Base-by-base conservation (phyloP, 2,888 invertebrate genomes). In the Amphipyra berbera region DNA sequence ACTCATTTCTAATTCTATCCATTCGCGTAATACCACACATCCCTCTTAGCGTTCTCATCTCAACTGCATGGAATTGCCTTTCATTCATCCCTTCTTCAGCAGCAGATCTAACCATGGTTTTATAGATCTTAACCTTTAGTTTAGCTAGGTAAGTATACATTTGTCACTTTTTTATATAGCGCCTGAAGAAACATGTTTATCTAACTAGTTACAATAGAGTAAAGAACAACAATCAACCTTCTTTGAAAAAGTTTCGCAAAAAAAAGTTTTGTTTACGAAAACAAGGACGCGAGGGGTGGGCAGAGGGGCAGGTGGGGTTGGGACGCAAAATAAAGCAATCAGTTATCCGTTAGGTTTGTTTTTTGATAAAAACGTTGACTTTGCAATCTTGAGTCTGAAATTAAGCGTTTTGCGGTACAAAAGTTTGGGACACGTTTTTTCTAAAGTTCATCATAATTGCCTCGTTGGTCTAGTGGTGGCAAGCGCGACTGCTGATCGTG, bases 301-400 rank as follows among this genome's bases (percentile, higher is more conserved):
- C 52, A 33, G 49, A 55, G 66, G 68, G 61, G 44, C 27, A 27
- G 27, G 54, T 42, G 47, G 61, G 38, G 59, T 21, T 1, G 50
- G 44, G 58, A 30, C 57, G 60, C 61, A 62, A 87, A 87, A 88
- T 86, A 87, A 89, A 88, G 89, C 82, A 87, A 89, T 89, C 88
- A 87, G 84, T 87, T 88, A 88, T 82, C 84, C 85, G 70, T 78
- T 73, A 70, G 65, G 87, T 87, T 88, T 89, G 87, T 86, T 88
- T 88, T 82, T 82, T 80, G 82, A 86, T 87, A 86, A 87, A 86
- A 87, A 85, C 80, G 85, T 84, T 85, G 83, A 86, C 82, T 86
- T 82, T 74, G 82, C 84, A 80, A 85, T 84, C 83, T 86, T 81
- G 76, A 47, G 65, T 67, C 63, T 76, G 62, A 73, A 84, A 84